Evolutionary conservation across 2,797 vertebrate species (phyloP).

Genomic region (Coranthus polyacanthus): DNA sequence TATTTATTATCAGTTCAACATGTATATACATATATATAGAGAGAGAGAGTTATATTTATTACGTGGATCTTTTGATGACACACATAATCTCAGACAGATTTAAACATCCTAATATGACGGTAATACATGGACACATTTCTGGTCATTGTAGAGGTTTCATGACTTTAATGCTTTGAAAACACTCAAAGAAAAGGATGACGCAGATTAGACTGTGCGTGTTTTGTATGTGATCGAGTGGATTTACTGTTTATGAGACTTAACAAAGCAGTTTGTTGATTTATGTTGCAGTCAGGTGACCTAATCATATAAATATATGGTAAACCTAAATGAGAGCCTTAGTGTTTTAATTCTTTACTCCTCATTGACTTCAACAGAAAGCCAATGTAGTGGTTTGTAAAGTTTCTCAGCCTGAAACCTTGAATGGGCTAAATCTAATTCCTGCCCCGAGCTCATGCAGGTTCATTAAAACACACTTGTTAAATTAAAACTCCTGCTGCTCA

Average conservation of each 20-base stretch:
- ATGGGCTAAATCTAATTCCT: conserved; percentile 43
- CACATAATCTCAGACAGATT: too few species aligned
- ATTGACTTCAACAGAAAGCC: background rate
- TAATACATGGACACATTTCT: too few species aligned
- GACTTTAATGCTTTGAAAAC: too few species aligned
- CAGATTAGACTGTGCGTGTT: too few species aligned
- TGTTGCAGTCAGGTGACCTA: background rate
- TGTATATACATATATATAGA: too few species aligned
- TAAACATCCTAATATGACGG: too few species aligned
- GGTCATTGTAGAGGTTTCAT: too few species aligned
- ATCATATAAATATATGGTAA: background rate
- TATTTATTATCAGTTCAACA: too few species aligned
- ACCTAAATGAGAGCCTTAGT: background rate
- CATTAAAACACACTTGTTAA: conserved; percentile 50
- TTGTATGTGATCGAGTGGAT: too few species aligned
- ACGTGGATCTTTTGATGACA: too few species aligned
- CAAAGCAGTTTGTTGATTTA: background rate
- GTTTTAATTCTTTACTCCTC: background rate
- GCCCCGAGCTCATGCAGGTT: conserved; percentile 45
- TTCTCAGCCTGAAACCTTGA: conserved; percentile 29
- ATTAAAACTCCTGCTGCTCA: conserved; percentile 54
- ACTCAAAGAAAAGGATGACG: too few species aligned
- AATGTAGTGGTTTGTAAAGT: conserved; percentile 20
- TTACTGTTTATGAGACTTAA: background rate
- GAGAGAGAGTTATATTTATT: too few species aligned